Conservation (phyloP, 2,888 invertebrate genomes). For the Cryptocheilus praepositus region DNA sequence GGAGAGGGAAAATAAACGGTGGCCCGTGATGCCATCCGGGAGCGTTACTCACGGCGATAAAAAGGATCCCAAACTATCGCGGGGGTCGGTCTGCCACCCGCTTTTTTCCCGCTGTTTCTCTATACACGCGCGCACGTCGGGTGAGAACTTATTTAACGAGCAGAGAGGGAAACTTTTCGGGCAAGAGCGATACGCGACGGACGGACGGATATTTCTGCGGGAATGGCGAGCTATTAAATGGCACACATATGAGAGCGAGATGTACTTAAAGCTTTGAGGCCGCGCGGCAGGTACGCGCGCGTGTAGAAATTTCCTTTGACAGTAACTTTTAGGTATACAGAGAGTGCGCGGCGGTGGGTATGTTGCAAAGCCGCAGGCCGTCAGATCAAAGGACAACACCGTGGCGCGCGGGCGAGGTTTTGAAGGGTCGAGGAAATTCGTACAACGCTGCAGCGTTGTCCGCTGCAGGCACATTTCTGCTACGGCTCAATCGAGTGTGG, state of each 20-base stretch:
- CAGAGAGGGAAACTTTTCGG: not conserved
- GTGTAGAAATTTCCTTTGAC: constrained; percentile 42
- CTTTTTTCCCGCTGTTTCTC: constrained; percentile 15
- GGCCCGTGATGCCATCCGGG: not conserved
- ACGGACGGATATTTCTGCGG: too few species aligned
- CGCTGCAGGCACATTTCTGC: constrained; percentile 16
- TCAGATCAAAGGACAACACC: constrained; percentile 38
- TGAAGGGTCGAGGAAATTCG: constrained; percentile 30
- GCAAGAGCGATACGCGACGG: too few species aligned
- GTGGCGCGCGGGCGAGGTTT: not conserved
- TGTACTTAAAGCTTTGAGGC: constrained; percentile 31
- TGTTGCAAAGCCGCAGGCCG: constrained; percentile 32
- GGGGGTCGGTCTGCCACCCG: not conserved
- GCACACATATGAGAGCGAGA: constrained; percentile 20
- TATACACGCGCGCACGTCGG: not conserved
- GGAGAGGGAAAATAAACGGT: not conserved
- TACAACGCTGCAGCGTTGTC: constrained; percentile 16
- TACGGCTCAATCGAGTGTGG: too few species aligned
- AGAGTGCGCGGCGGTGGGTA: constrained; percentile 13
- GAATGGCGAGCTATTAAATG: constrained; percentile 29
- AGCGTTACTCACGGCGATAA: not conserved
- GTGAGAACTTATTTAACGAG: not conserved
- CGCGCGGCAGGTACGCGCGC: not conserved
- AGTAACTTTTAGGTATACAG: constrained; percentile 11
- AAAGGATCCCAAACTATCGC: not conserved